Evolutionary conservation across 1,140 invertebrate species (phyloP).

Genomic region (Brachystomella parvula): DNA sequence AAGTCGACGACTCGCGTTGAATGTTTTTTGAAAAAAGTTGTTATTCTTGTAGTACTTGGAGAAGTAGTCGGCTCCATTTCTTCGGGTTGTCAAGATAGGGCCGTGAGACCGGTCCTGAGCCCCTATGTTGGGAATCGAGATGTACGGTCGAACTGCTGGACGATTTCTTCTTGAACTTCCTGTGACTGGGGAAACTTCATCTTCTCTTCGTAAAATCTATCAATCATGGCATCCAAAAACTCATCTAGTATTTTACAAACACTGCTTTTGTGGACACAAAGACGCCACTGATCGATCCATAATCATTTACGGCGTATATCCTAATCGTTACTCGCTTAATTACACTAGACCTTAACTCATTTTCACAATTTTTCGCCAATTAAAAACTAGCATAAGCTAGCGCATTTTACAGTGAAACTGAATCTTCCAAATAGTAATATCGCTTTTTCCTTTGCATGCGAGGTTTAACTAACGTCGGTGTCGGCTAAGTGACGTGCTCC

Average conservation of each 20-base stretch:
- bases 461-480: too few species aligned
- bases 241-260: not conserved
- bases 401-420: too few species aligned
- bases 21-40: slow-evolving; percentile 10
- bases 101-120: slow-evolving; percentile 47
- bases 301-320: not conserved
- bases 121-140: slow-evolving; percentile 47
- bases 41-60: slow-evolving; percentile 51
- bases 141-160: slow-evolving; percentile 40
- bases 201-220: not conserved
- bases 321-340: not conserved
- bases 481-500: too few species aligned
- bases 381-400: too few species aligned
- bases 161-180: not conserved
- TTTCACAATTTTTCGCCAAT: too few species aligned
- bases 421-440: too few species aligned
- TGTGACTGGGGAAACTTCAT: not conserved
- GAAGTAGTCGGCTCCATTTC: slow-evolving; percentile 43
- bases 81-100: slow-evolving; percentile 39
- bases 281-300: not conserved
- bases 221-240: not conserved
- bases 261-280: not conserved
- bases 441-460: too few species aligned
- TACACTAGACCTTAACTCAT: too few species aligned
- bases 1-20: not conserved